These are phyloP conservation scores for Podabrus alpinus DNA, from an alignment of 2,888 invertebrate genomes.

Conservation along the genomic window DNA sequence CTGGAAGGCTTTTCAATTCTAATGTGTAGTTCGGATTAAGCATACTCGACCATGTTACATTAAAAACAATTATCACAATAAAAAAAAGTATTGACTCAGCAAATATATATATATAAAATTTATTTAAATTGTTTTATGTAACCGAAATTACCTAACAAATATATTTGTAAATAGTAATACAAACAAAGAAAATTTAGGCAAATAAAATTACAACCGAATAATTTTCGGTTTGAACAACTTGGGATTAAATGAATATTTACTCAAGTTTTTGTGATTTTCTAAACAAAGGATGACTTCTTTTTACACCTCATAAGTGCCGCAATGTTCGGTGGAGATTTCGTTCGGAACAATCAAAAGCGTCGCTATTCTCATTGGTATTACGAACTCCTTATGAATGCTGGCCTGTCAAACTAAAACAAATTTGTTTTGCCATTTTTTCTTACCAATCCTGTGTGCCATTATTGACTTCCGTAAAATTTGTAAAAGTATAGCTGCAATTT, in stretches of 20 bases:
- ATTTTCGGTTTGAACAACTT: neutral
- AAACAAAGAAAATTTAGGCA: neutral
- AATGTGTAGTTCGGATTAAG: constrained; percentile 22
- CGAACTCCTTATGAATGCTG: too few relatives aligned
- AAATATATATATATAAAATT: neutral
- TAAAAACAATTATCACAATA: constrained; percentile 17
- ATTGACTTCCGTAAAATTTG: too few relatives aligned
- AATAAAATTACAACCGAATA: neutral
- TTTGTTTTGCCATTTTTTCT: too few relatives aligned
- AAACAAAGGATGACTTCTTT: neutral
- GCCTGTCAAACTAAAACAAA: too few relatives aligned
- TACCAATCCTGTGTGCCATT: too few relatives aligned
- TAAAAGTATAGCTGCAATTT: too few relatives aligned
- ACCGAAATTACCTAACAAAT: neutral
- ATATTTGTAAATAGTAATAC: neutral
- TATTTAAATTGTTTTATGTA: neutral
- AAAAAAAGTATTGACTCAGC: neutral
- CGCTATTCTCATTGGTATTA: too few relatives aligned
- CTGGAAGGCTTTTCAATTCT: constrained; percentile 31
- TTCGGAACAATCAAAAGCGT: neutral
- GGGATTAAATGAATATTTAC: neutral
- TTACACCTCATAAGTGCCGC: neutral
- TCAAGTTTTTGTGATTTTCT: neutral
- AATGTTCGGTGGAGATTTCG: neutral
- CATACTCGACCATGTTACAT: constrained; percentile 21